Percentiles rank a stretch among this genome's conserved stretches.
phyloP scores from a whole-genome alignment of 2,888 invertebrate species.

The Drosophila recens region DNA sequence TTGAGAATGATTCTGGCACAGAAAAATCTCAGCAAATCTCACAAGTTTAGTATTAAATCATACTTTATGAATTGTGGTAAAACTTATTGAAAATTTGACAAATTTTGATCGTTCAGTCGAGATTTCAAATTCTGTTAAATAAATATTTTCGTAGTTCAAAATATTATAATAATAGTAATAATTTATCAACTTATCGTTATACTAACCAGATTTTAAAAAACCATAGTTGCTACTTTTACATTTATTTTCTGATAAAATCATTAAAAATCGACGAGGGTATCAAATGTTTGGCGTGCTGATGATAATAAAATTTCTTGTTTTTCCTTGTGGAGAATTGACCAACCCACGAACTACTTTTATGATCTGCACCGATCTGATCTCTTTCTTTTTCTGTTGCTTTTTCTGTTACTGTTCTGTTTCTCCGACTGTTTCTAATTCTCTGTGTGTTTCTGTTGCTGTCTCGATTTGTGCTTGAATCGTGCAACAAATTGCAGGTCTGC shows the following conservation, averaged over 20 bases:
- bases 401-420: neutral
- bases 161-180: neutral
- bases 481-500: conserved; percentile 88
- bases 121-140: too few relatives aligned
- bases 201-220: too few relatives aligned
- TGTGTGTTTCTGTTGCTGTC: conserved; percentile 5
- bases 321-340: conserved; percentile 13
- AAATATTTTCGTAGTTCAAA: too few relatives aligned
- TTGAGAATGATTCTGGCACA: neutral
- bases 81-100: too few relatives aligned
- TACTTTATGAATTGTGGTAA: too few relatives aligned
- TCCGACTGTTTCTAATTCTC: neutral
- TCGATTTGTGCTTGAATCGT: conserved; percentile 15
- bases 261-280: neutral
- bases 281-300: neutral
- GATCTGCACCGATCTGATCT: conserved; percentile 18
- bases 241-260: neutral
- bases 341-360: conserved; percentile 30
- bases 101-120: too few relatives aligned
- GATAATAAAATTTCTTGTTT: neutral
- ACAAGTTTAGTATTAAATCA: too few relatives aligned
- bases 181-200: neutral
- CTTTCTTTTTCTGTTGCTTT: conserved; percentile 8
- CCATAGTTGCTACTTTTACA: too few relatives aligned
- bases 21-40: too few relatives aligned